These are phyloP conservation scores for Rhinolophus sinicus DNA, from an alignment of 2,113 vertebrate species.

Conservation along the genomic window DNA sequence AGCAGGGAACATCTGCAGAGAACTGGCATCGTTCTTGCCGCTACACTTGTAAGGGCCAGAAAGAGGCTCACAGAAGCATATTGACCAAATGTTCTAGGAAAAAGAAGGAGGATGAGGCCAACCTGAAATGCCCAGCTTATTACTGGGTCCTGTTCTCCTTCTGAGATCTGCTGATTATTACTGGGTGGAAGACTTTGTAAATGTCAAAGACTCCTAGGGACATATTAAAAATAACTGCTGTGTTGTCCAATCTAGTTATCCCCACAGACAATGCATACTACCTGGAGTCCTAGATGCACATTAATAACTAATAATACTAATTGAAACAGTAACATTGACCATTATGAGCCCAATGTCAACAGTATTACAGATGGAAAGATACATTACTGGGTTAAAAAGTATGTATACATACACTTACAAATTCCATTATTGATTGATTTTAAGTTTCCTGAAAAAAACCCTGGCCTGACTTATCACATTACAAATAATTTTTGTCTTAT, in stretches of 20 bases:
- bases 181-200: not conserved
- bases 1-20: not conserved
- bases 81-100: not conserved
- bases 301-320: not conserved
- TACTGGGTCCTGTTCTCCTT: not conserved
- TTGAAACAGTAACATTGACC: not conserved
- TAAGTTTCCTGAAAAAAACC: not conserved
- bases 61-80: not conserved
- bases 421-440: not conserved
- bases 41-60: not conserved
- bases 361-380: not conserved
- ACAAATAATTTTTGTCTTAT: not conserved
- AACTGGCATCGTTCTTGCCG: not conserved
- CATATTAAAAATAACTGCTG: not conserved
- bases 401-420: not conserved
- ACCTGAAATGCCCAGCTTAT: not conserved
- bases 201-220: not conserved
- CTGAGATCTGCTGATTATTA: not conserved
- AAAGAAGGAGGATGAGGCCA: not conserved
- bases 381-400: rapidly evolving
- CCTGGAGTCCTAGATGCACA: not conserved
- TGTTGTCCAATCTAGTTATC: not conserved
- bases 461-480: not conserved
- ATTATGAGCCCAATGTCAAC: not conserved
- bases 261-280: not conserved